These are phyloP conservation scores for Stenchaetothrips biformis DNA, from an alignment of 2,888 invertebrate genomes.

Conservation along the genomic window DNA sequence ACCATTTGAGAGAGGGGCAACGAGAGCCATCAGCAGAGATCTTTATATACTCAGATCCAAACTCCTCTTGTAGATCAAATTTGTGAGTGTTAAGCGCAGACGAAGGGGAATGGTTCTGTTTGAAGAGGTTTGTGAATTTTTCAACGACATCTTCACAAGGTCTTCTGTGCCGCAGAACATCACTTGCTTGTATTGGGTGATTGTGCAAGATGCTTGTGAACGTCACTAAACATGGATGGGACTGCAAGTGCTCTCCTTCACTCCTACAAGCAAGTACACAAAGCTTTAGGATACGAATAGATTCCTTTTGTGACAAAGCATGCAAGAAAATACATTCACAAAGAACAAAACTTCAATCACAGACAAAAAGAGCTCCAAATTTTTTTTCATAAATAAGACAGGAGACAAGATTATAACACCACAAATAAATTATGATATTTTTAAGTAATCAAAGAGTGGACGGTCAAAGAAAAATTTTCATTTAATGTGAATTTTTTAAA, in stretches of 20 bases:
- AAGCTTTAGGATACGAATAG: too few species aligned
- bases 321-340: neutral
- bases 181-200: neutral
- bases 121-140: neutral
- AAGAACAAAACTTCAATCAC: too few species aligned
- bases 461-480: too few species aligned
- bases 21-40: conserved; percentile 27
- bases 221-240: neutral
- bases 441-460: too few species aligned
- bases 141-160: neutral
- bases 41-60: neutral
- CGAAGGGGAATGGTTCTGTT: neutral
- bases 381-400: too few species aligned
- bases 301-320: too few species aligned
- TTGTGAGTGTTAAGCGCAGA: neutral
- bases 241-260: neutral
- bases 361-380: too few species aligned
- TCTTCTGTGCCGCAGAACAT: neutral
- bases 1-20: conserved; percentile 32
- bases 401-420: too few species aligned
- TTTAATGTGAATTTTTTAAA: too few species aligned
- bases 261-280: too few species aligned
- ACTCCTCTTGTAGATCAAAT: neutral
- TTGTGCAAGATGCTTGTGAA: neutral
- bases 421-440: too few species aligned